These are phyloP conservation scores for Rhinoderma darwinii DNA, from an alignment of 2,113 vertebrate genomes.

Conservation along the genomic window DNA sequence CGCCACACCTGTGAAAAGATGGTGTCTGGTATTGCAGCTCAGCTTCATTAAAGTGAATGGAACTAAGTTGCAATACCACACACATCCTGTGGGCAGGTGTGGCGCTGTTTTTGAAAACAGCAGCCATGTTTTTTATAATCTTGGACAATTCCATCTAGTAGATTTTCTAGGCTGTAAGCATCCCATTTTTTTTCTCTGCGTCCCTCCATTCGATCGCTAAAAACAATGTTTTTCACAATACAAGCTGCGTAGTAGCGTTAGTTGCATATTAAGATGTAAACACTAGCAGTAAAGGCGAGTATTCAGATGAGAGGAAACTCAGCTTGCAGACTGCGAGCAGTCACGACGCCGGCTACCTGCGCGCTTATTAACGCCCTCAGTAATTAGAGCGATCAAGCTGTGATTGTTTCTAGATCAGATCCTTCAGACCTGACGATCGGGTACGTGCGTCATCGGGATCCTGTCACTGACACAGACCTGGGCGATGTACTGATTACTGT, in stretches of 20 bases:
- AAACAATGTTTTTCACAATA: neutral
- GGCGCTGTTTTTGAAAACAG: no score
- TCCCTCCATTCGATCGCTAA: neutral
- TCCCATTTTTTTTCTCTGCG: neutral
- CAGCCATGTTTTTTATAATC: no score
- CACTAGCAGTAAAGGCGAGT: neutral
- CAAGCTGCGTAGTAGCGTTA: neutral
- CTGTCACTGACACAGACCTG: neutral
- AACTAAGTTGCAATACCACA: no score
- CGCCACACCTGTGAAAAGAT: no score
- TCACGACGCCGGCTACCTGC: neutral
- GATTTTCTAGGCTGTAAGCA: neutral
- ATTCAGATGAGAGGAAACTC: neutral
- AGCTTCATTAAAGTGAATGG: no score
- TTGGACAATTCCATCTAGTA: no score
- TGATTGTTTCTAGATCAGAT: neutral
- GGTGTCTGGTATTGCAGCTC: no score
- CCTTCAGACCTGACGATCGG: neutral
- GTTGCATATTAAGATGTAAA: neutral
- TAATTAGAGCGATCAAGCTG: slow-evolving; percentile 2
- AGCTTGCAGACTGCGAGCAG: slow-evolving; percentile 4
- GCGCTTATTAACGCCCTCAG: neutral
- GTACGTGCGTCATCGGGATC: slow-evolving; percentile 1
- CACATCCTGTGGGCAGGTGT: no score
- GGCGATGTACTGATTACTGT: slow-evolving; percentile 10